Evolutionary conservation across 2,797 vertebrate species (phyloP).

Genomic region (Premnoplex brunnescens): DNA sequence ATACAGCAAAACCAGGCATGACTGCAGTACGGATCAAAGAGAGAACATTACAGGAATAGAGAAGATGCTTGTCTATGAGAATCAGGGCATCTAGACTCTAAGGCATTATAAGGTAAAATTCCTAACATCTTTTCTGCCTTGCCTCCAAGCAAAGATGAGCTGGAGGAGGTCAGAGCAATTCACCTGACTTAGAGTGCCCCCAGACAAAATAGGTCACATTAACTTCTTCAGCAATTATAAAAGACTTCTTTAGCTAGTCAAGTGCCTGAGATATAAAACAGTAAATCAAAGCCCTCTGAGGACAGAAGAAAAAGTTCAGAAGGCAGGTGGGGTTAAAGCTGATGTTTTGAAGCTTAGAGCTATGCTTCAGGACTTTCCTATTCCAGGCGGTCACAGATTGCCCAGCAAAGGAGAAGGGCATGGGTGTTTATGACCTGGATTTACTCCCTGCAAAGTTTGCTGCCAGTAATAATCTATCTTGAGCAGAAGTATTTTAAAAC

Average conservation of each 20-base stretch:
- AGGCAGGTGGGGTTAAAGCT: neutral
- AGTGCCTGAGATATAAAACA: neutral
- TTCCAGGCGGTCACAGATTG: neutral
- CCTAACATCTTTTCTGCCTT: neutral
- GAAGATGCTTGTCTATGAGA: neutral
- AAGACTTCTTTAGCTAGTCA: neutral
- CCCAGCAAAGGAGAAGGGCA: slow-evolving; percentile 25
- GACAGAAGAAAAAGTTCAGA: neutral
- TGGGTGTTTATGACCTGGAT: neutral
- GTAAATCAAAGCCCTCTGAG: neutral
- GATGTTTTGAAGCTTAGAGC: neutral
- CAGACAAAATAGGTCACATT: neutral
- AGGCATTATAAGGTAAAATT: neutral
- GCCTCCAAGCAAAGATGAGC: neutral
- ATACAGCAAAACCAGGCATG: neutral
- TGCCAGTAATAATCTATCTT: neutral
- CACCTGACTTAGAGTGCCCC: neutral
- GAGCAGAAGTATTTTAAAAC: slow-evolving; percentile 32
- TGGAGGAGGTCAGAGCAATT: neutral
- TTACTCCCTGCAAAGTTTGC: neutral
- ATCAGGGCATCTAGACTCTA: neutral
- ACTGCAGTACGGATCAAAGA: neutral
- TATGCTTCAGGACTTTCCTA: neutral
- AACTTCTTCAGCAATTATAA: neutral
- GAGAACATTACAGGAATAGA: neutral